Conservation (phyloP, 2,797 vertebrate species). For the Enteromius viviparus region DNA sequence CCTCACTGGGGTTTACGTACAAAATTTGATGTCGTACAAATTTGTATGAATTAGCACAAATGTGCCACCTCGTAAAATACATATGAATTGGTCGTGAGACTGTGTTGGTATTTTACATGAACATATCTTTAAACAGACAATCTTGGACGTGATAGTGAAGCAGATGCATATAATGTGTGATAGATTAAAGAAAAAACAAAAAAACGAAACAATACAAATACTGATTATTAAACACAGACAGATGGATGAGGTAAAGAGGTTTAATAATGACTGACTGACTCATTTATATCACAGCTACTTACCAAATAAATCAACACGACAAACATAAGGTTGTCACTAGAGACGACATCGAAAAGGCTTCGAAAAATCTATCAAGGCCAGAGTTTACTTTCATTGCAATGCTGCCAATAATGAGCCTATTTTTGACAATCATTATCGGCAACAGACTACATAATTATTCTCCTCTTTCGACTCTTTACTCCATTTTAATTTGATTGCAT, state of each 20-base stretch:
- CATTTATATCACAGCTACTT: background rate
- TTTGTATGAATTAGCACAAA: too few species aligned
- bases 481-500: background rate
- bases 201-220: background rate
- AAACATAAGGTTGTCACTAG: background rate
- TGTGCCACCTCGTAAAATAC: too few species aligned
- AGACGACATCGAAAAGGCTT: background rate
- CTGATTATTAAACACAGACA: background rate
- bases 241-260: background rate
- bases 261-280: slow-evolving; percentile 4
- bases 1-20: too few species aligned
- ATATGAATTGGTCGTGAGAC: too few species aligned
- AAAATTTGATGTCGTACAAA: too few species aligned
- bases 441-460: background rate
- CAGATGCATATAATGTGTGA: too few species aligned
- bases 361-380: background rate
- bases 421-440: background rate
- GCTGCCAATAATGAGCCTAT: background rate
- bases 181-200: too few species aligned
- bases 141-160: background rate
- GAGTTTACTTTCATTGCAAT: background rate
- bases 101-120: background rate
- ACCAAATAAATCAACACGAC: background rate
- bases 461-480: background rate
- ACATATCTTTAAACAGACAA: background rate